Evolutionary conservation across 2,888 invertebrate genomes (phyloP).

Genomic region (Microctonus brassicae): DNA sequence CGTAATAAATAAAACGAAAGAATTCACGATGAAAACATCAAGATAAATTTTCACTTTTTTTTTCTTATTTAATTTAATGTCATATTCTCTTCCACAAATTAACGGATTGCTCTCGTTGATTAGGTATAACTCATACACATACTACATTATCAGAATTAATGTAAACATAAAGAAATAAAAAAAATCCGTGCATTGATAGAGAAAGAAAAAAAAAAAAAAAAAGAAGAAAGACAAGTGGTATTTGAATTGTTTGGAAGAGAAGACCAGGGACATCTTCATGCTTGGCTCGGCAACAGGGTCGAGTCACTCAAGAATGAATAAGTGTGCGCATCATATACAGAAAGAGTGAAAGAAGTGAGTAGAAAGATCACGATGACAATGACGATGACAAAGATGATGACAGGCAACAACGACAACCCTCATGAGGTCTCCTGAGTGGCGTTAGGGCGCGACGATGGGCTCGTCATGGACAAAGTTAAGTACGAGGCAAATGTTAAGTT

Average conservation of each 20-base stretch:
- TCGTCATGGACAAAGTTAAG: conserved; percentile 32
- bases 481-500: conserved; percentile 34
- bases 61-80: background rate
- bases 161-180: background rate
- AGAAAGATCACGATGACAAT: conserved; percentile 20
- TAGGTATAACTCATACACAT: too few relatives aligned
- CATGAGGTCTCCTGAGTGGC: conserved; percentile 42
- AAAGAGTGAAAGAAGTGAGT: conserved; percentile 24
- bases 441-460: conserved; percentile 45
- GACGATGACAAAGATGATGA: background rate
- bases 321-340: conserved; percentile 10
- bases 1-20: background rate
- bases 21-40: too few relatives aligned
- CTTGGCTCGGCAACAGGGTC: conserved; percentile 51
- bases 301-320: conserved; percentile 35
- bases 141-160: too few relatives aligned
- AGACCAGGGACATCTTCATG: conserved; percentile 43
- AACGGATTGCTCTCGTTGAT: too few relatives aligned
- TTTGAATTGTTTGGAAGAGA: background rate
- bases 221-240: background rate
- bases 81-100: background rate
- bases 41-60: too few relatives aligned
- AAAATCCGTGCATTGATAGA: too few relatives aligned
- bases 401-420: conserved; percentile 31
- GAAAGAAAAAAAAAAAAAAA: background rate